Conservation (phyloP, 1,140 invertebrate species). For the Seison nebaliae region DNA sequence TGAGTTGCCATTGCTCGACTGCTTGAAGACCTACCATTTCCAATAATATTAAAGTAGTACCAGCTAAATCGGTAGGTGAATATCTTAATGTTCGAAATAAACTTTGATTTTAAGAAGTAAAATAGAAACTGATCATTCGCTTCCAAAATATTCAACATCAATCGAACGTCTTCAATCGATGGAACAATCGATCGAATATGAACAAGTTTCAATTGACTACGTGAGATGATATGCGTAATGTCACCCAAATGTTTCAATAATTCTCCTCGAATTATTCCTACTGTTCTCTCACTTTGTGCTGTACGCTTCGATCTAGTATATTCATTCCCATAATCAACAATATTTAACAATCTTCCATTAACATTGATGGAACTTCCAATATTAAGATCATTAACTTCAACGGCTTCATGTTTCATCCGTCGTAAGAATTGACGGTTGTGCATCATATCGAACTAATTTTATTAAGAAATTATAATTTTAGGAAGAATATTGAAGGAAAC, state of each 20-base stretch:
- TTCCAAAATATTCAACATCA: slow-evolving; percentile 21
- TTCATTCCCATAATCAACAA: slow-evolving; percentile 46
- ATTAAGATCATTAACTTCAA: slow-evolving; percentile 42
- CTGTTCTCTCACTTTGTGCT: slow-evolving; percentile 20
- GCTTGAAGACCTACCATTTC: no score
- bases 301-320: slow-evolving; percentile 15
- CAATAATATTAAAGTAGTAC: no score
- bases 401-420: slow-evolving; percentile 37
- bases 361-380: slow-evolving; percentile 47
- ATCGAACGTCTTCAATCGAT: slow-evolving; percentile 31
- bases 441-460: slow-evolving; percentile 46
- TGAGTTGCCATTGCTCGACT: no score
- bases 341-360: slow-evolving; percentile 45
- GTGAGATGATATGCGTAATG: slow-evolving; percentile 11
- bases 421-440: slow-evolving; percentile 45
- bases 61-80: not conserved
- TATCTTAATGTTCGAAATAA: not conserved
- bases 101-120: no score
- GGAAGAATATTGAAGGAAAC: slow-evolving; percentile 16
- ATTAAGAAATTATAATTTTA: slow-evolving; percentile 11
- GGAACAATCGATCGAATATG: slow-evolving; percentile 39
- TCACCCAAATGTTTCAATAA: slow-evolving; percentile 16
- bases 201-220: slow-evolving; percentile 14
- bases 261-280: slow-evolving; percentile 17
- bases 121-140: slow-evolving; percentile 14